These are phyloP conservation scores for Calephelis perditalis DNA, from an alignment of 2,888 invertebrate species.

Conservation along the genomic window DNA sequence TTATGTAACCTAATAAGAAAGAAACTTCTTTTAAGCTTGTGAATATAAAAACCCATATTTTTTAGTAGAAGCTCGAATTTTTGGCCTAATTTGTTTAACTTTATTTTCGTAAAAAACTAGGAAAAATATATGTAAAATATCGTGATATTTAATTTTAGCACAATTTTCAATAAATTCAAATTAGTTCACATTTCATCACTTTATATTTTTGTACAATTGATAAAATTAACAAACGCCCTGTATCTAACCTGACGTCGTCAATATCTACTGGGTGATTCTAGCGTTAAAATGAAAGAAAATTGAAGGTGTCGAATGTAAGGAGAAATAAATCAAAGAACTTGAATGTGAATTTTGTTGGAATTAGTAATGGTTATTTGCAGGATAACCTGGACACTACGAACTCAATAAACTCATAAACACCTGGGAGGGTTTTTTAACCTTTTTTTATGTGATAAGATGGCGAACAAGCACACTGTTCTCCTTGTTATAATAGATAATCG, in stretches of 20 bases:
- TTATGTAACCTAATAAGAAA: no score
- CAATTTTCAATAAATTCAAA: neutral
- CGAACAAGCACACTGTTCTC: no score
- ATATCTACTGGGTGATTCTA: conserved; percentile 49
- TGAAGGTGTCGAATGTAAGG: conserved; percentile 37
- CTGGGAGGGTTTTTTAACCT: no score
- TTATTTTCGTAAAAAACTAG: no score
- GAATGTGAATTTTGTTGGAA: conserved; percentile 16
- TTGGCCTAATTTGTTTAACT: no score
- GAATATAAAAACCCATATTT: no score
- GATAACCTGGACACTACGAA: conserved; percentile 7
- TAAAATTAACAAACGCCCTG: conserved; percentile 33
- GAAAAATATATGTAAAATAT: no score
- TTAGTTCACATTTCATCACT: neutral
- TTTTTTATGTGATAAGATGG: no score
- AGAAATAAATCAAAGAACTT: conserved; percentile 22
- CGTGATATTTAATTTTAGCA: no score
- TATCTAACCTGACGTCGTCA: conserved; percentile 42
- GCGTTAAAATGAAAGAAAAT: conserved; percentile 46
- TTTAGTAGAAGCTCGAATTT: no score
- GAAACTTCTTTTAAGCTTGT: no score
- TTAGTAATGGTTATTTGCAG: conserved; percentile 4
- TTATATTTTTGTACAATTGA: neutral
- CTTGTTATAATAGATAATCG: neutral
- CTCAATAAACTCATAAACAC: neutral